These are phyloP conservation scores for Panthera uncia DNA, from an alignment of 2,113 vertebrate genomes.

Conservation along the genomic window DNA sequence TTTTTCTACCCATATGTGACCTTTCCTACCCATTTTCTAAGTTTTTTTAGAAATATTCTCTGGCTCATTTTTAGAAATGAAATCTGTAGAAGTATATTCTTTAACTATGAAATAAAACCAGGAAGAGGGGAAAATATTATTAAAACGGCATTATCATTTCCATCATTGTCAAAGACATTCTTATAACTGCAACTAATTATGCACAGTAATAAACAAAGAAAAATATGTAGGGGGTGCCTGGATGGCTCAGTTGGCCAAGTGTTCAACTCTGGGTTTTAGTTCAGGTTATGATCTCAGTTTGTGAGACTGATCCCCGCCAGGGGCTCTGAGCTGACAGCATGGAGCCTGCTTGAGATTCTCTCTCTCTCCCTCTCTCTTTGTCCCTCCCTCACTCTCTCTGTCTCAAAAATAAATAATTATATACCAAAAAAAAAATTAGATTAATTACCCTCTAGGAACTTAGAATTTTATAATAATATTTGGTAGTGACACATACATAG, in stretches of 20 bases:
- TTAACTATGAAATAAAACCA: conserved; percentile 37
- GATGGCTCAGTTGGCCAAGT: no score
- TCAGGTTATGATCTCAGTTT: no score
- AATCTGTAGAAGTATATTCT: conserved; percentile 8
- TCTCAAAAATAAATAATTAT: no score
- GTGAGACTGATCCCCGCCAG: no score
- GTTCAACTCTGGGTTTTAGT: no score
- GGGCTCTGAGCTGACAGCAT: no score
- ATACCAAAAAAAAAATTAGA: not conserved
- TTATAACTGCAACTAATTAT: not conserved
- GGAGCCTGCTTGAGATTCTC: no score
- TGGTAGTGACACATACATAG: not conserved
- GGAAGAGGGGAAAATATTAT: not conserved
- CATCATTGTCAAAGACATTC: not conserved
- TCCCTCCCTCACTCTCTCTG: no score
- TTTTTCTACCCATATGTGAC: not conserved
- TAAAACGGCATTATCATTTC: not conserved
- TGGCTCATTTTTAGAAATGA: not conserved
- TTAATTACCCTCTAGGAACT: not conserved
- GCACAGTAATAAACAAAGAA: not conserved
- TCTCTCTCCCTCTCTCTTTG: no score
- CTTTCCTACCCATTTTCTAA: not conserved
- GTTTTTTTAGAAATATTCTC: not conserved
- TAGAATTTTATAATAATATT: conserved; percentile 6
- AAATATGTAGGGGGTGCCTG: not conserved